Percentiles rank a stretch among this genome's conserved stretches.
These are phyloP conservation scores for Hirtodrosophila histrioides DNA, from an alignment of 2,888 invertebrate species.

Conservation along the genomic window DNA sequence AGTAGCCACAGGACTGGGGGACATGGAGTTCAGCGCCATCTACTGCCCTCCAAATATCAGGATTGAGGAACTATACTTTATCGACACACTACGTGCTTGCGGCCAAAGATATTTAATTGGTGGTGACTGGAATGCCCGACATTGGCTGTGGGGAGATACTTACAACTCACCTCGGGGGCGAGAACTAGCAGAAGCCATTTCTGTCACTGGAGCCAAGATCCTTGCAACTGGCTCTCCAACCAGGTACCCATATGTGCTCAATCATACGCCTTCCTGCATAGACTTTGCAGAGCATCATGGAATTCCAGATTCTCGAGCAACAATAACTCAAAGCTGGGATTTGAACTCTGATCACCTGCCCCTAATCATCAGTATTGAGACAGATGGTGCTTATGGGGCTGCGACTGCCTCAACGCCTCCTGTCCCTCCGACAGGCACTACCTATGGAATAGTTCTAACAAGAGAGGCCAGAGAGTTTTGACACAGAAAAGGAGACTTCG, in stretches of 20 bases:
- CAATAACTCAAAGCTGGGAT: slow-evolving; percentile 16
- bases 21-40: slow-evolving; percentile 1
- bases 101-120: slow-evolving; percentile 7
- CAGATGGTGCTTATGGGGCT: slow-evolving; percentile 6
- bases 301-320: slow-evolving; percentile 9
- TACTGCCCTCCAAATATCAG: slow-evolving; percentile 3
- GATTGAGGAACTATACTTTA: slow-evolving; percentile 5
- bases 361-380: slow-evolving; percentile 1
- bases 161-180: slow-evolving; percentile 3
- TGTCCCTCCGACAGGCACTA: slow-evolving; percentile 1
- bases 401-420: slow-evolving; percentile 16
- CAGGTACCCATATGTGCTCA: slow-evolving; percentile 10
- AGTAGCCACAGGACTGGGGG: slow-evolving; percentile 2
- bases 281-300: slow-evolving; percentile 26
- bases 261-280: slow-evolving; percentile 21
- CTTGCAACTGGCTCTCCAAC: slow-evolving; percentile 5
- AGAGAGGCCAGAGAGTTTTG: slow-evolving; percentile 6
- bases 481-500: slow-evolving; percentile 1
- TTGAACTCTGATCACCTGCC: slow-evolving; percentile 16
- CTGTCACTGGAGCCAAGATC: slow-evolving; percentile 1
- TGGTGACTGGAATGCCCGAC: slow-evolving; percentile 2
- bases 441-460: slow-evolving; percentile 19
- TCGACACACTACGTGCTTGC: neutral
- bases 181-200: slow-evolving; percentile 2
- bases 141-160: slow-evolving; percentile 4